These are phyloP conservation scores for Polypterus senegalus DNA, from an alignment of 2,113 vertebrate species.

Conservation along the genomic window DNA sequence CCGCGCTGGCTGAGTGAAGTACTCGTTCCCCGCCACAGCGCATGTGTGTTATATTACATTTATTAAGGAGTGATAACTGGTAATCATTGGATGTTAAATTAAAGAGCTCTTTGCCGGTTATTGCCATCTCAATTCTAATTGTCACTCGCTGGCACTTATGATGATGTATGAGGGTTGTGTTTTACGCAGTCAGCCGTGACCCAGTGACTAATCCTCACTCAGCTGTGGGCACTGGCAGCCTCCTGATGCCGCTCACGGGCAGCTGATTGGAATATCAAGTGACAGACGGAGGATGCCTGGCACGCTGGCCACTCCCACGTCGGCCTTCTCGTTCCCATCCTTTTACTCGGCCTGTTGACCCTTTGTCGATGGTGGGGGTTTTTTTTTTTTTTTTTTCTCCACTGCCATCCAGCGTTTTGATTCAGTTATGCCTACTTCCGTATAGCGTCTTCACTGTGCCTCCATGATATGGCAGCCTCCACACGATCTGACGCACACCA, in stretches of 20 bases:
- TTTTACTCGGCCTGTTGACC: too few relatives aligned
- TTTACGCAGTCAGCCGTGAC: constrained; percentile 90
- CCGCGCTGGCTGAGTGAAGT: background rate
- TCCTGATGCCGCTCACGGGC: constrained; percentile 60
- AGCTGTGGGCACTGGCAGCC: constrained; percentile 65
- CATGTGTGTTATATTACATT: constrained; percentile 98
- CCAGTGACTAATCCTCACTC: constrained; percentile 85
- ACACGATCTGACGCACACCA: too few relatives aligned
- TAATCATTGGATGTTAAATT: constrained; percentile 99
- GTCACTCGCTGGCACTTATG: constrained; percentile 95
- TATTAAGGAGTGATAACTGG: constrained; percentile 99
- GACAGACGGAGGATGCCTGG: constrained; percentile 33
- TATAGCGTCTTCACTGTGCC: too few relatives aligned
- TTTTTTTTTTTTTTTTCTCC: too few relatives aligned
- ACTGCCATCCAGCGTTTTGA: too few relatives aligned
- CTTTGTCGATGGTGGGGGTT: too few relatives aligned
- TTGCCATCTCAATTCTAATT: constrained; percentile 98
- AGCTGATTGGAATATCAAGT: constrained; percentile 84
- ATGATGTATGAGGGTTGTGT: constrained; percentile 98
- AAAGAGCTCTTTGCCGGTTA: constrained; percentile 93
- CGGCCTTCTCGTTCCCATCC: too few relatives aligned
- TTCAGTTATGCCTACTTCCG: too few relatives aligned
- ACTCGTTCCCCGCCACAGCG: constrained; percentile 66
- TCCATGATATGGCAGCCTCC: too few relatives aligned
- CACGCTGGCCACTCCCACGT: too few relatives aligned